Conservation (phyloP, 1,140 invertebrate genomes). For the Scaptomyza graminum region DNA sequence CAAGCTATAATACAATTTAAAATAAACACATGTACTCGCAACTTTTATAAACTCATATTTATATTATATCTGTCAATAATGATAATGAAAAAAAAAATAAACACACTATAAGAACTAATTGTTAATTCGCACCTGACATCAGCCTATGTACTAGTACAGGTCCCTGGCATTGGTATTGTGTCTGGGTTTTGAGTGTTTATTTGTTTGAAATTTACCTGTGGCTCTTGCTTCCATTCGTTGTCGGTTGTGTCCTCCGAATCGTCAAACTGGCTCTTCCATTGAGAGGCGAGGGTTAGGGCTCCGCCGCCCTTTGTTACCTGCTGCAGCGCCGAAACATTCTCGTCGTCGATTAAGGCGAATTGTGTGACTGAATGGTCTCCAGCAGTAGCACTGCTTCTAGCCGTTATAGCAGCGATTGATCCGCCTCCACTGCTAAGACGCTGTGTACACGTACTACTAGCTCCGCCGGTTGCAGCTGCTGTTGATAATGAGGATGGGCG, state of each 20-base stretch:
- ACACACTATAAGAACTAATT: slow-evolving; percentile 36
- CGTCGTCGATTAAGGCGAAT: slow-evolving; percentile 96
- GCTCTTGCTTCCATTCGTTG: slow-evolving; percentile 95
- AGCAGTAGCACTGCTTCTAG: slow-evolving; percentile 60
- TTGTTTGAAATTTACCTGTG: slow-evolving; percentile 61
- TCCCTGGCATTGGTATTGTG: not conserved
- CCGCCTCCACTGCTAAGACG: slow-evolving; percentile 81
- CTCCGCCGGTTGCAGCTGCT: slow-evolving; percentile 81
- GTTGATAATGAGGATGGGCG: slow-evolving; percentile 83
- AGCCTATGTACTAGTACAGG: not conserved
- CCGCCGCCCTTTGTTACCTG: slow-evolving; percentile 91
- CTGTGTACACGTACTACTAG: slow-evolving; percentile 56
- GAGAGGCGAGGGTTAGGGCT: slow-evolving; percentile 92
- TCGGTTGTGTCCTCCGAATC: slow-evolving; percentile 96
- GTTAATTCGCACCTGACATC: slow-evolving; percentile 7
- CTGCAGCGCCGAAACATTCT: slow-evolving; percentile 94
- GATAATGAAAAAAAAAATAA: not conserved
- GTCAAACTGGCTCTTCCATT: slow-evolving; percentile 97
- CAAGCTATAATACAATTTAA: too few relatives aligned
- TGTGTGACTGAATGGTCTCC: slow-evolving; percentile 89
- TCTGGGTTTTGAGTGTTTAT: too few relatives aligned
- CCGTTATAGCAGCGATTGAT: slow-evolving; percentile 45
- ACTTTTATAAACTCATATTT: not conserved
- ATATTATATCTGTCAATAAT: not conserved
- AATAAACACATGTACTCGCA: too few relatives aligned